A percentile compares a stretch with the other conserved stretches of the same genome.
Conservation (phyloP, 2,113 vertebrate species). For the Cisticola juncidis region DNA sequence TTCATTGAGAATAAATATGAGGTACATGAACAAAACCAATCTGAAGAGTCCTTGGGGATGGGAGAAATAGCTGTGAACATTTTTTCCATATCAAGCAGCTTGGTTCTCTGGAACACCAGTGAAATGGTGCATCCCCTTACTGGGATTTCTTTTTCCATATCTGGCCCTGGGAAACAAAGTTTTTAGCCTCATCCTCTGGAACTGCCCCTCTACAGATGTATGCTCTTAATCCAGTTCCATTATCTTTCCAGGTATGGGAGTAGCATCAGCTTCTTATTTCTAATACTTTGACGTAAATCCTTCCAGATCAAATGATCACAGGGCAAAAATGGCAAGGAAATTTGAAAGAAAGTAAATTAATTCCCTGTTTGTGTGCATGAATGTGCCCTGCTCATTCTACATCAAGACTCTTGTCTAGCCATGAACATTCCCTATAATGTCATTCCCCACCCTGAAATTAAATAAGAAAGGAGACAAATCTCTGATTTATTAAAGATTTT, state of each 20-base stretch:
- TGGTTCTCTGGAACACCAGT: background rate
- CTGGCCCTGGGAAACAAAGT: background rate
- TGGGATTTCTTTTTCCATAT: background rate
- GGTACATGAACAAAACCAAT: background rate
- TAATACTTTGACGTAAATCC: background rate
- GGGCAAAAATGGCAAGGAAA: background rate
- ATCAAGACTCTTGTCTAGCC: background rate
- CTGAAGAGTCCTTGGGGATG: background rate
- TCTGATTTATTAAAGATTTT: slow-evolving; percentile 15
- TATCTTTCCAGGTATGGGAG: background rate
- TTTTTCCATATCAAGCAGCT: background rate
- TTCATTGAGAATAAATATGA: background rate
- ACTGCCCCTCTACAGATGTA: background rate
- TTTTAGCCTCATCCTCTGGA: background rate
- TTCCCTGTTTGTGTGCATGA: background rate
- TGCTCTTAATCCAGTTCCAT: background rate
- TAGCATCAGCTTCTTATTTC: background rate
- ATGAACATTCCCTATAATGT: background rate
- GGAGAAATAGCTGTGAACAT: background rate
- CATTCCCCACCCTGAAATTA: background rate
- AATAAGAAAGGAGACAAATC: background rate
- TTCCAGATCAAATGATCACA: background rate
- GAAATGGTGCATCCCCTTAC: background rate
- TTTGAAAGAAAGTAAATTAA: background rate
- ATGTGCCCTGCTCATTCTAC: background rate